Base-by-base conservation (phyloP, 2,888 invertebrate species). In the Allygus modestus region DNA sequence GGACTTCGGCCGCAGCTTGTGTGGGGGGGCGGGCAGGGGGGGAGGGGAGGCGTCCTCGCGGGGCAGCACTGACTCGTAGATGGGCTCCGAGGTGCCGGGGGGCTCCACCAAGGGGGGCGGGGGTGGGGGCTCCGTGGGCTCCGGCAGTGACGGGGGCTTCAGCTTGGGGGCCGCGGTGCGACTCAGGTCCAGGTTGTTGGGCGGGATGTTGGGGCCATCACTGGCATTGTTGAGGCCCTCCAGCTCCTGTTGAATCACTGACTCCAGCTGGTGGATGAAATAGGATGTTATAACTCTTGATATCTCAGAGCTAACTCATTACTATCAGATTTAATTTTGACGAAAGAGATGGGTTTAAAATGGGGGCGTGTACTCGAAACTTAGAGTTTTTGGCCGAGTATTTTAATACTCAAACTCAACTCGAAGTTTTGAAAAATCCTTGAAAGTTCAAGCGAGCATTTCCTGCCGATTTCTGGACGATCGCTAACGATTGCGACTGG, bases 21-120 rank as follows among this genome's bases (percentile, higher is more conserved):
- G 90, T 26, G 92, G 92, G 2, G 92, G 92, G 15, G 91, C 91
- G 11, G 91, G 91, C 31, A 91, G 88, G 1, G 92, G 92, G 31
- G 92, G 92, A 2, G 92, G 89, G 85, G 92, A 88, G 75, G 73
- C 82, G 41, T 82, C 85, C 0, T 85, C 84, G 65, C 96, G 91
- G 0, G 96, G 96, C 86, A 96, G 92, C 7, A 97, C 96, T 0
- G 96, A 94, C 89, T 97, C 97, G 89, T 97, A 97, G 87, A 97
- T 97, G 0, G 97, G 97, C 85, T 91, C 91, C 26, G 51, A 88
- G 54, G 88, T 89, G 87, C 85, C 89, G 84, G 84, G 89, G 88
- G 84, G 89, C 43, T 31, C 91, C 90, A 83, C 92, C 91, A 84
- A 87, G 43, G 87, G 89, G 12, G 88, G 87, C 51, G 88, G 88